Evolutionary conservation across 2,113 vertebrate genomes (phyloP), one percentile per base, ranked within the genome.

Genomic region (Gymnocephalus cernua): DNA sequence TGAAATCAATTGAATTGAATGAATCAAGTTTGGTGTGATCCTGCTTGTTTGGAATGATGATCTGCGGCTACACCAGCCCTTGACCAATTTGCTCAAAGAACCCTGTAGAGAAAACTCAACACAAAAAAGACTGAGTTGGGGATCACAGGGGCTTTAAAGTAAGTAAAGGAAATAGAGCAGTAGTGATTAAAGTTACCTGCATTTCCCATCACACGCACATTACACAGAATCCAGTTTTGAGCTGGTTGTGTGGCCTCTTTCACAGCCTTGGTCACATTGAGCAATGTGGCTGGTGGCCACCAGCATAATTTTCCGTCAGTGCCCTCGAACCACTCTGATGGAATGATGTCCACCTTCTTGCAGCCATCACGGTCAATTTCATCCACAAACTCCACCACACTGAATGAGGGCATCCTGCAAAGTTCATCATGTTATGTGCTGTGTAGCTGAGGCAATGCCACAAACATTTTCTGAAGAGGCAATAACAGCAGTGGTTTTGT

Each of bases 361-460:
- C 38, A 44, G 59, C 38, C 62, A 64, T 64, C 29, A 16, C 1
- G 5, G 13, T 64, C 27, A 13, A 32, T 11, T 51, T 50, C 25
- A 19, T 67, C 64, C 15, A 67, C 64, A 67, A 67, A 67, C 25
- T 50, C 64, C 64, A 50, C 45, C 25, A 67, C 45, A 67, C 16
- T 67, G 64, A 67, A 48, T 50, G 45, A 67, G 16, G 45, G 6
- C 45, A 67, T 50, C 25, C 64, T 67, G 64, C 16, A 67, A 67
- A 67, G 64, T 50, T 50, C 16, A 67, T 50, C 45, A 67, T 16
- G 2, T 67, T 15, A 53, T 53, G 18, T 68, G 29, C 18, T 68
- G 29, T 68, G 27, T 38, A 68, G 65, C 11, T 38, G 35, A 38
- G 35, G 35, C 35, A 38, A 38, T 1, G 35, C 35, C 35, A 38